Evolutionary conservation across 1,140 invertebrate genomes (phyloP), one percentile per base, ranked within the genome.

Genomic region (Diprion similis): DNA sequence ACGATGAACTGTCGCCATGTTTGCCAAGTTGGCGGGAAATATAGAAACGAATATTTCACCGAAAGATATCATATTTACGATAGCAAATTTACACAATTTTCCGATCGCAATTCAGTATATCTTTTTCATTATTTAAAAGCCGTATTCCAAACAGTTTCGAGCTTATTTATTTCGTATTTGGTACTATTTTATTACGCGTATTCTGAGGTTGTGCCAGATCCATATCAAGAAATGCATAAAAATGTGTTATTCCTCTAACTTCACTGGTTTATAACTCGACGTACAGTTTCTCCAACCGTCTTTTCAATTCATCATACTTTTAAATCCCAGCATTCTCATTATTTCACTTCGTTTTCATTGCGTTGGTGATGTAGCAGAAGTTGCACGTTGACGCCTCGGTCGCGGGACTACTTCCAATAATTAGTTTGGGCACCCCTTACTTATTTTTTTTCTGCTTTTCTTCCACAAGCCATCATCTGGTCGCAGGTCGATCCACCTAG

Each of bases 21-120:
- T 85, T 85, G 84, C 81, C 79, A 83, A 78, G 77, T 86, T 87
- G 85, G 86, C 86, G 86, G 84, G 84, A 86, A 85, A 45, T 70
- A 46, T 18, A 68, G 18, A 68, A 59, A 13, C 51, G 11, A 17
- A 59, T 59, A 59, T 37, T 37, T 37, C 24, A 37, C 6, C 24
- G 1, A 37, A 37, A 37, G 6, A 37, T 37, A 37, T 37, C 24
- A 37, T 37, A 37, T 37, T 37, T 37, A 37, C 1, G 6, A 37
- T 6, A 3, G 24, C 24, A 37, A 37, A 37, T 37, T 37, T 1
- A 37, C 6, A 37, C 24, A 37, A 3, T 37, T 37, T 37, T 37
- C 24, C 24, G 24, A 37, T 37, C 24, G 24, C 1, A 6, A 37
- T 37, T 37, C 24, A 6, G 24, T 37, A 37, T 37, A 37, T 37